These are phyloP conservation scores for Ctenomys sociabilis DNA, from an alignment of 2,113 vertebrate species.

Conservation along the genomic window DNA sequence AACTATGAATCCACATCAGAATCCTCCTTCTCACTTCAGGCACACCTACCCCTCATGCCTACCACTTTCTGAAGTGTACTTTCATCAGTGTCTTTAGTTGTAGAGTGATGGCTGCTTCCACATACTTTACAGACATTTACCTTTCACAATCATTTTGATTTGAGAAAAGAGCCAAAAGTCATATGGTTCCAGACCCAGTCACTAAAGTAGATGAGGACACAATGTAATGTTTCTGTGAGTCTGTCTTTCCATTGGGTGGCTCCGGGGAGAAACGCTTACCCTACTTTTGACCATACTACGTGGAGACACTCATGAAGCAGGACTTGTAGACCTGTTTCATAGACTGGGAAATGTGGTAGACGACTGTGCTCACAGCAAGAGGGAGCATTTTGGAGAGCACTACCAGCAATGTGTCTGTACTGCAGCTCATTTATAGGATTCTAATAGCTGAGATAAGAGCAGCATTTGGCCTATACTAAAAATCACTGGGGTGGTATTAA, in stretches of 20 bases:
- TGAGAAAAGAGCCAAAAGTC: background rate
- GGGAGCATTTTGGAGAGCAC: background rate
- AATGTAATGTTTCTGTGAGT: background rate
- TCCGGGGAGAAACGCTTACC: background rate
- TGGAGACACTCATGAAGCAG: background rate
- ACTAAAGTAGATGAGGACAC: background rate
- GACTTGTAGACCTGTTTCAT: background rate
- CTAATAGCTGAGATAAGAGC: background rate
- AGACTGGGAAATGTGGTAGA: background rate
- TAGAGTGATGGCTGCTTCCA: background rate
- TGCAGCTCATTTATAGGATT: background rate
- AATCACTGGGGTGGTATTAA: background rate
- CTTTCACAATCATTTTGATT: background rate
- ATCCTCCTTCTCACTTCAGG: background rate
- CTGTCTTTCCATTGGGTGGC: background rate
- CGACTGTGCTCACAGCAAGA: background rate
- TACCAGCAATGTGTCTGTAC: background rate
- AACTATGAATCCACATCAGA: background rate
- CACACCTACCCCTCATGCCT: background rate
- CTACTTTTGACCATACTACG: background rate
- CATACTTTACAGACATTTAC: background rate
- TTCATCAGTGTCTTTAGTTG: background rate
- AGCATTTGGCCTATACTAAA: background rate
- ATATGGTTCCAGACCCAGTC: background rate
- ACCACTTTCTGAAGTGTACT: background rate